A percentile compares a stretch with the other conserved stretches of the same genome.
Conservation (phyloP, 2,888 invertebrate genomes). For the Gymnocheta viridis region DNA sequence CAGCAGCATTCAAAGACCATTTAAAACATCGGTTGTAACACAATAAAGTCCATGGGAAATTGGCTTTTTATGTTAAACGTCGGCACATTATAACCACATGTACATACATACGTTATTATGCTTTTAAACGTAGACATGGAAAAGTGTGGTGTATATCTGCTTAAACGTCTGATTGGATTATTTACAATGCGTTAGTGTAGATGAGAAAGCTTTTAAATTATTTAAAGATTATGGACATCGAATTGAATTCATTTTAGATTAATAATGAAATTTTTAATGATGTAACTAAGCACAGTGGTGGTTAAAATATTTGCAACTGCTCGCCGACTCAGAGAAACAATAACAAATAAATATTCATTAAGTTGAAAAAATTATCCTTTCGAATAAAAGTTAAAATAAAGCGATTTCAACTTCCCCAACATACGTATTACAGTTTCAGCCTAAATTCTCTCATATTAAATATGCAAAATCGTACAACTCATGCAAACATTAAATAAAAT, state of each 20-base stretch:
- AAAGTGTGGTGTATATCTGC: background rate
- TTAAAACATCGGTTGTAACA: constrained; percentile 57
- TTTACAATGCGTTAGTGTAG: background rate
- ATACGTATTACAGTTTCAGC: too few species aligned
- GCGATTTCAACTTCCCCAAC: too few species aligned
- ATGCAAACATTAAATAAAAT: too few species aligned
- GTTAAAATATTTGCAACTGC: too few species aligned
- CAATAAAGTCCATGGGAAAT: constrained; percentile 62
- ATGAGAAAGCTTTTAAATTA: background rate
- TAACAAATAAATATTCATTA: too few species aligned
- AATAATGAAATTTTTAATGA: too few species aligned
- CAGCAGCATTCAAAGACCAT: constrained; percentile 35
- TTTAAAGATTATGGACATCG: background rate
- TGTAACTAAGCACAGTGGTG: background rate
- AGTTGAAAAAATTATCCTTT: too few species aligned
- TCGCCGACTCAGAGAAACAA: too few species aligned
- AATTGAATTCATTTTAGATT: too few species aligned
- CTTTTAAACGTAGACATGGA: constrained; percentile 1
- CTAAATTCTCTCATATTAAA: too few species aligned
- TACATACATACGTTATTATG: background rate
- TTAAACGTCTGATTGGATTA: background rate
- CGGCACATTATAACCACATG: constrained; percentile 49
- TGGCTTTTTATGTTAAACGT: constrained; percentile 68
- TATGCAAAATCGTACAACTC: too few species aligned
- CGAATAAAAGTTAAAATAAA: too few species aligned